A percentile compares a stretch with the other conserved stretches of the same genome.
phyloP scores from a whole-genome alignment of 2,797 vertebrate species.

The Scarus forsteni region DNA sequence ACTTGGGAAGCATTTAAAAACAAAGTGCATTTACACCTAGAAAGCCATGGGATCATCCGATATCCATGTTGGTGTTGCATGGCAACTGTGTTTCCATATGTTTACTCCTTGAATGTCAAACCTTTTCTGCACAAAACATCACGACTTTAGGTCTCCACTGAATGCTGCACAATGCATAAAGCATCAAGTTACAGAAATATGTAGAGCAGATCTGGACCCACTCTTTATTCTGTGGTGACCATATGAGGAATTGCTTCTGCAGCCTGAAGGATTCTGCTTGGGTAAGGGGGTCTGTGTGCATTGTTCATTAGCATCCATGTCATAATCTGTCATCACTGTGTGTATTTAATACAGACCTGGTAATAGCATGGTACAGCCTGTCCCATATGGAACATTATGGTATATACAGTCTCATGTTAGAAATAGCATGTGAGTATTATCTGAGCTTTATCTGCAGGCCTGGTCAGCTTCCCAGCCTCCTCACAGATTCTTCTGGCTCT shows the following conservation, averaged over 20 bases:
- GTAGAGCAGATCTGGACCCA: too few species aligned
- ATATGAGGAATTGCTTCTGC: neutral
- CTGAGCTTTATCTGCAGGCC: conserved; percentile 1
- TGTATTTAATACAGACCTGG: conserved; percentile 16
- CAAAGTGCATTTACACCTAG: too few species aligned
- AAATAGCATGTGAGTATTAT: conserved; percentile 26
- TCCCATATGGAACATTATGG: conserved; percentile 21
- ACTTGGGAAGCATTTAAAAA: too few species aligned
- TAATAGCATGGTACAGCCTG: conserved; percentile 16
- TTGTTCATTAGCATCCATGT: neutral
- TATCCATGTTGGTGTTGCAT: too few species aligned
- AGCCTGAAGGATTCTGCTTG: neutral
- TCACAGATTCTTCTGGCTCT: conserved; percentile 62
- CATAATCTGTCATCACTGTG: conserved; percentile 6
- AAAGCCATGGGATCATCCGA: too few species aligned
- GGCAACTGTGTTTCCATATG: too few species aligned
- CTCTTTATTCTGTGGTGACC: too few species aligned
- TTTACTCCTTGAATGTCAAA: too few species aligned
- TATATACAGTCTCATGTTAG: conserved; percentile 25
- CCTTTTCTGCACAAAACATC: too few species aligned
- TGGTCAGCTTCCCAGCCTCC: conserved; percentile 26
- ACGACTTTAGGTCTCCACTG: too few species aligned
- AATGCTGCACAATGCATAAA: too few species aligned
- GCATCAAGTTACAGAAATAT: too few species aligned
- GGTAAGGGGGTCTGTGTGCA: neutral